A percentile compares a stretch with the other conserved stretches of the same genome.
These are phyloP conservation scores for Saturnia japonica DNA, from an alignment of 2,888 invertebrate genomes.

Conservation along the genomic window DNA sequence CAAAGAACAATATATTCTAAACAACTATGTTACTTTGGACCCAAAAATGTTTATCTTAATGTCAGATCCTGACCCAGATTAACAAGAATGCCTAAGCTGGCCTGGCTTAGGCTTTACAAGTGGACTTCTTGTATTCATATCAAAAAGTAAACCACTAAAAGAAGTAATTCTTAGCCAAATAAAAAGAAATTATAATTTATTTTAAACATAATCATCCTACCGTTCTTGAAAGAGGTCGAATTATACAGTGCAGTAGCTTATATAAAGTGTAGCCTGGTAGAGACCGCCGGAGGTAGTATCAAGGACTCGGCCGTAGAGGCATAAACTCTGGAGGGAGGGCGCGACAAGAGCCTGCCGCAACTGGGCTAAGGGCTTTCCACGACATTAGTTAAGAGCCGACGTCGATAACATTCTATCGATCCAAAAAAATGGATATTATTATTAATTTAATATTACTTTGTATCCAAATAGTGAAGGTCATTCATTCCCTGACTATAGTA, in stretches of 20 bases:
- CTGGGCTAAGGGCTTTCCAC: constrained; percentile 70
- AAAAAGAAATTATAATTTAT: too few species aligned
- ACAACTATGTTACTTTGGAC: too few species aligned
- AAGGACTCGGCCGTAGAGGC: constrained; percentile 13
- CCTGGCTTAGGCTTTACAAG: too few species aligned
- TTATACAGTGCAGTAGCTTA: neutral
- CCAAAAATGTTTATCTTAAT: too few species aligned
- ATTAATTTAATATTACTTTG: neutral
- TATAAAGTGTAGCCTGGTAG: constrained; percentile 11
- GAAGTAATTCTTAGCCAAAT: too few species aligned
- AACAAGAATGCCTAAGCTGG: too few species aligned
- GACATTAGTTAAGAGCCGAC: constrained; percentile 43
- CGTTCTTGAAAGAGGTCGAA: neutral
- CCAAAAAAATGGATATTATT: neutral
- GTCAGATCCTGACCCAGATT: too few species aligned
- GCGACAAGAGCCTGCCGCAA: constrained; percentile 51
- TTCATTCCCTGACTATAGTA: neutral
- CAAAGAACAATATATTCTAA: too few species aligned
- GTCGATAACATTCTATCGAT: constrained; percentile 7
- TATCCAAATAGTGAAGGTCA: neutral
- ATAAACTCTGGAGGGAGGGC: constrained; percentile 18
- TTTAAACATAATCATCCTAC: neutral
- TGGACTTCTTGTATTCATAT: too few species aligned
- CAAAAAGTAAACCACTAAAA: neutral
- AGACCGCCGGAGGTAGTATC: constrained; percentile 14